Evolutionary conservation across 35 echinoderm and acorn worm species (phyloP).

Genomic region (Stichopus chloronotus): DNA sequence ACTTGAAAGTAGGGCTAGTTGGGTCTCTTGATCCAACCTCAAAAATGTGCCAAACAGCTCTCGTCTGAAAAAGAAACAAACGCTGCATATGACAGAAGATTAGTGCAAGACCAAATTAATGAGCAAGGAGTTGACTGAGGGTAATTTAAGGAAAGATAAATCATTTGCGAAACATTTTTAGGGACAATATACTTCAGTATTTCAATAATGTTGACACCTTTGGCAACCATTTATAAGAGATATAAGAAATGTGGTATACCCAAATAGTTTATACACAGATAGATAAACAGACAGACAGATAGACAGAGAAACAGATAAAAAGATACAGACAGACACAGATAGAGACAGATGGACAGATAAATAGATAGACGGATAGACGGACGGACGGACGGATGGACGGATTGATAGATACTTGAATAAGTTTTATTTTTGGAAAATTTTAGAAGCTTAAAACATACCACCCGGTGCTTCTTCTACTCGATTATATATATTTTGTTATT

Average conservation of each 20-base stretch:
- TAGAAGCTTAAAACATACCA: too few species aligned
- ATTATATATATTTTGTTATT: too few species aligned
- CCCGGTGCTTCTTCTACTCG: too few species aligned
- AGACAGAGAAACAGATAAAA: too few species aligned
- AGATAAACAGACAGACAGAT: too few species aligned
- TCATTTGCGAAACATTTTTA: neutral
- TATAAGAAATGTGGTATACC: neutral
- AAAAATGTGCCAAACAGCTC: conserved; percentile 23
- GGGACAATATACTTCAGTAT: neutral
- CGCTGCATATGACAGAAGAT: neutral
- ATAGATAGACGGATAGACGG: too few species aligned
- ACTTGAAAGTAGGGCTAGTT: neutral
- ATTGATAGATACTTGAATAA: too few species aligned
- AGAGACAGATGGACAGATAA: too few species aligned
- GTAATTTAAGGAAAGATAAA: neutral
- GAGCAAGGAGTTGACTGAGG: neutral
- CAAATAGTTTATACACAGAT: neutral
- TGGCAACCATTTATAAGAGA: neutral
- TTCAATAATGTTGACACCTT: too few species aligned
- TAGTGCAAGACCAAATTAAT: neutral
- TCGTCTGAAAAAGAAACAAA: neutral
- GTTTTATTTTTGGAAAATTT: too few species aligned
- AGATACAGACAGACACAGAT: too few species aligned
- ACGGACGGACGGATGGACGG: too few species aligned
- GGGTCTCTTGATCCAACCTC: conserved; percentile 4